Evolutionary conservation across 2,797 vertebrate species (phyloP), one percentile per base, ranked within the genome.

Genomic region (Orientallactaga sibirica): DNA sequence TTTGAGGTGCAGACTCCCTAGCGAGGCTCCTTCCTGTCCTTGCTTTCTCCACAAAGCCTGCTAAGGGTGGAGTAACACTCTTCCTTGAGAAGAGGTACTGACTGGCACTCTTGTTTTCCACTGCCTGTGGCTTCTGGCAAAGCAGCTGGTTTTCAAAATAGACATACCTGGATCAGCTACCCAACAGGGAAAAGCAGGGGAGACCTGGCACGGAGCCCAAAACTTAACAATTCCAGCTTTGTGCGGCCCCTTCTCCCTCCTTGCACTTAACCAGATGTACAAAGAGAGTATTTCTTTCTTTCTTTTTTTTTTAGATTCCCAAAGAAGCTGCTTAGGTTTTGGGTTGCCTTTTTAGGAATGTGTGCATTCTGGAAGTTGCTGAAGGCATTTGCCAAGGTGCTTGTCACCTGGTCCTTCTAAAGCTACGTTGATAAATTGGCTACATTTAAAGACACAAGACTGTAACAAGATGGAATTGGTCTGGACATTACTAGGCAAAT

Each of bases 311-410:
- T 92, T 43, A 94, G 92, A 90, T 88, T 93, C 88, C 74, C 88
- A 94, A 90, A 96, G 95, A 97, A 97, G 96, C 94, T 78, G 91
- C 91, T 89, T 24, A 94, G 90, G 82, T 96, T 95, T 96, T 90
- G 55, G 58, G 80, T 95, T 95, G 86, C 95, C 43, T 22, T 81
- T 96, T 86, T 88, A 1, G 87, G 95, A 95, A 96, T 95, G 55
- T 89, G 52, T 96, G 18, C 92, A 52, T 94, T 97, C 97, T 96
- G 96, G 95, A 97, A 92, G 86, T n/a, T 68, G 95, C 95, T 92
- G 88, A 80, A 90, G 95, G 73, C 73, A 27, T 94, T 97, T 97
- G 71, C 94, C 82, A 93, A 77, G 90, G 66, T 90, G 76, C 80
- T 95, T 90, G 85, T 97, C 77, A 58, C 85, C 43, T 94, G 90